phyloP scores from a whole-genome alignment of 2,888 invertebrate species.

The Pyrrhia umbra region DNA sequence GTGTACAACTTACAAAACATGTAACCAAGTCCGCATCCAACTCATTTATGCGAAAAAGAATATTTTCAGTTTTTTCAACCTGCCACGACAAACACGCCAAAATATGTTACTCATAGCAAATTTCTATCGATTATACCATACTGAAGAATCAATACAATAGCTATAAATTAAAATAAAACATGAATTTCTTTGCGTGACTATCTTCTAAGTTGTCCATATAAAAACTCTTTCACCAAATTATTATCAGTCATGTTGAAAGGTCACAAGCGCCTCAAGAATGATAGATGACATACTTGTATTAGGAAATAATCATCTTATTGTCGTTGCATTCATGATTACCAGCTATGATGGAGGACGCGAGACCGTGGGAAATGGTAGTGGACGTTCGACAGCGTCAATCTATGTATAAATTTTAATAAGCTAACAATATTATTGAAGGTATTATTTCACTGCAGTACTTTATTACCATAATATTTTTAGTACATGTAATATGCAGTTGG shows the following conservation, averaged over 20 bases:
- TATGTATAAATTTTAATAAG: conserved; percentile 26
- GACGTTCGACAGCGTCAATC: conserved; percentile 25
- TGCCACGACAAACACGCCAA: not conserved
- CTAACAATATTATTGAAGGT: not conserved
- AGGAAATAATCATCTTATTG: conserved; percentile 55
- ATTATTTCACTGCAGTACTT: conserved; percentile 3
- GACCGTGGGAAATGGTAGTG: conserved; percentile 58
- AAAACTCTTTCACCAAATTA: conserved; percentile 24
- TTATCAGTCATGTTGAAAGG: conserved; percentile 31
- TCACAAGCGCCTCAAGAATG: conserved; percentile 46
- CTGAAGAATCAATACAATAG: not conserved
- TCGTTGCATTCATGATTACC: conserved; percentile 58
- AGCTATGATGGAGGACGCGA: conserved; percentile 30
- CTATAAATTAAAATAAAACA: not conserved
- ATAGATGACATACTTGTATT: conserved; percentile 50
- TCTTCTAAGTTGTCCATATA: conserved; percentile 6
- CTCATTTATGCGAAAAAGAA: too few relatives aligned
- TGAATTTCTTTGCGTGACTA: not conserved
- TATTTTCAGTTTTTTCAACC: not conserved
- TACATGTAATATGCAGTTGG: conserved; percentile 52
- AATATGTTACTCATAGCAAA: not conserved
- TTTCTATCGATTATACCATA: not conserved
- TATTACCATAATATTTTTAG: conserved; percentile 22
- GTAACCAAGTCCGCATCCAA: not conserved
- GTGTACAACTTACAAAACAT: conserved; percentile 8